These are phyloP conservation scores for Lithobates sylvaticus DNA, from an alignment of 2,797 vertebrate species.

Conservation along the genomic window DNA sequence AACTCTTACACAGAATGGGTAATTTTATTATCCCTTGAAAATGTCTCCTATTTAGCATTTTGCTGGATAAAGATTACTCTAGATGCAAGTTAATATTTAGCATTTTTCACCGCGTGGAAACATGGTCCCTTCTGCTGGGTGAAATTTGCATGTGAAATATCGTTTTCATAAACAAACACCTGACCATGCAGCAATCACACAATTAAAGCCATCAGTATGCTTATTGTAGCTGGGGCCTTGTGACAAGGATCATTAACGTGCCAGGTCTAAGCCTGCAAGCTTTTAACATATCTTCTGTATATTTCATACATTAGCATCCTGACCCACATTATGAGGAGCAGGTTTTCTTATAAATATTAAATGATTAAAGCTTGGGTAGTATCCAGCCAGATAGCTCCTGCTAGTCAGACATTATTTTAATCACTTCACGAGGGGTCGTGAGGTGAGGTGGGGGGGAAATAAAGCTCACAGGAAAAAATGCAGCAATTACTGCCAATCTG, in stretches of 20 bases:
- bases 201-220: constrained; percentile 59
- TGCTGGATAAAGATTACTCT: constrained; percentile 1
- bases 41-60: constrained; percentile 2
- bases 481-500: constrained; percentile 75
- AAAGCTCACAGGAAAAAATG: constrained; percentile 66
- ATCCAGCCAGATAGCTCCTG: constrained; percentile 59
- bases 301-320: constrained; percentile 52
- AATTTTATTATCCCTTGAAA: not conserved
- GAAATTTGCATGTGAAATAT: constrained; percentile 61
- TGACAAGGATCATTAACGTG: constrained; percentile 60
- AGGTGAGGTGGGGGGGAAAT: constrained; percentile 52
- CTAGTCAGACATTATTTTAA: constrained; percentile 74
- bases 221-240: constrained; percentile 36
- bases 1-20: not conserved
- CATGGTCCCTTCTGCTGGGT: not conserved
- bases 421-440: constrained; percentile 77
- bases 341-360: constrained; percentile 58
- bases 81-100: constrained; percentile 22
- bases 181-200: constrained; percentile 56
- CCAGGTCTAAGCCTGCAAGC: constrained; percentile 34
- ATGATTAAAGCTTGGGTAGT: constrained; percentile 28
- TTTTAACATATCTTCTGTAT: constrained; percentile 62
- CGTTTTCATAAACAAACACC: constrained; percentile 60
- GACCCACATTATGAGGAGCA: constrained; percentile 61
- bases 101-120: constrained; percentile 21